A percentile compares a stretch with the other conserved stretches of the same genome.
These are phyloP conservation scores for Pasiphila rectangulata DNA, from an alignment of 2,888 invertebrate species.

Conservation along the genomic window DNA sequence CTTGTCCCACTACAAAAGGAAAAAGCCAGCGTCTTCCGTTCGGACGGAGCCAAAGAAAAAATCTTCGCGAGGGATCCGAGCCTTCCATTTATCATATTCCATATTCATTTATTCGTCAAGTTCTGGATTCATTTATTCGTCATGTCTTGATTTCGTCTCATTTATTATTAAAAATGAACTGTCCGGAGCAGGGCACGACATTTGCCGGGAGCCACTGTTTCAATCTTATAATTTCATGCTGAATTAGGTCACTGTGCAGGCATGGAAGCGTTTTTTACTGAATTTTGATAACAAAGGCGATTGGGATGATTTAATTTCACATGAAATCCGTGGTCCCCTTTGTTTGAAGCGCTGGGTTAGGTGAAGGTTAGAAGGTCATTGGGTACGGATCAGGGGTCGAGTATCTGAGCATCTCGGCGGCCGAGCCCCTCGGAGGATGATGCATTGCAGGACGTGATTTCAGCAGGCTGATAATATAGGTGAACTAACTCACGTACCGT, in stretches of 20 bases:
- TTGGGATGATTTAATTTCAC: conserved; percentile 34
- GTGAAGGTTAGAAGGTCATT: conserved; percentile 52
- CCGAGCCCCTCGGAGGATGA: conserved; percentile 48
- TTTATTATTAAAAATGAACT: conserved; percentile 83
- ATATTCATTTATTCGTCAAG: conserved; percentile 82
- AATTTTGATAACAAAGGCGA: conserved; percentile 36
- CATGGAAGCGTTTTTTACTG: conserved; percentile 39
- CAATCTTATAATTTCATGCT: conserved; percentile 77
- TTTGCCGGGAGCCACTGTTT: conserved; percentile 73
- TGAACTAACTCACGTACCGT: background rate
- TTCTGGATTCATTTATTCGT: conserved; percentile 82
- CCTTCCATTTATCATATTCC: conserved; percentile 81
- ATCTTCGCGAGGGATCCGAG: conserved; percentile 78
- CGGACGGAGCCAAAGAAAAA: conserved; percentile 78
- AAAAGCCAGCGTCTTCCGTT: conserved; percentile 80
- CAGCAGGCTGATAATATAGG: conserved; percentile 41
- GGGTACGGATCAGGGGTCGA: conserved; percentile 34
- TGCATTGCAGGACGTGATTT: conserved; percentile 51
- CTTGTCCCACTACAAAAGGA: conserved; percentile 80
- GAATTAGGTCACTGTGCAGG: conserved; percentile 60
- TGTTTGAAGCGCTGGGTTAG: conserved; percentile 35
- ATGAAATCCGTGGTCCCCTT: conserved; percentile 33
- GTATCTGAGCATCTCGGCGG: conserved; percentile 52
- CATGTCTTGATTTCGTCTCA: conserved; percentile 82
- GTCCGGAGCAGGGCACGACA: conserved; percentile 75